Evolutionary conservation across 2,113 vertebrate genomes (phyloP).

Genomic region (Charadrius vociferus): DNA sequence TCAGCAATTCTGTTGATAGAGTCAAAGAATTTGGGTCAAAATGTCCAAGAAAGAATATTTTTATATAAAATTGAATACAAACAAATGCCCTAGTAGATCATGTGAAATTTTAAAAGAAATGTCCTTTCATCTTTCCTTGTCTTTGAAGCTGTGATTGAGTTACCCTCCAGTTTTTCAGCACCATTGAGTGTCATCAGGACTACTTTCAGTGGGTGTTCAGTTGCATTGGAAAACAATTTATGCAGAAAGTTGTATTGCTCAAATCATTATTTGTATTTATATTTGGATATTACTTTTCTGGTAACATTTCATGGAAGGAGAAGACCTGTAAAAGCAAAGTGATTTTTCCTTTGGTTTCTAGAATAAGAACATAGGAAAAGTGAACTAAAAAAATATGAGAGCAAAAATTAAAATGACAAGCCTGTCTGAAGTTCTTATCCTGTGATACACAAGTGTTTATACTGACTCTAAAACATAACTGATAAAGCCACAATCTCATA

Average conservation of each 20-base stretch:
- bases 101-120: background rate
- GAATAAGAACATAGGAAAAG: background rate
- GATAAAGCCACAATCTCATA: conserved; percentile 71
- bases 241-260: background rate
- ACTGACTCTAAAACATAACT: conserved; percentile 45
- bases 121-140: background rate
- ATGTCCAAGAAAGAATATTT: conserved; percentile 52
- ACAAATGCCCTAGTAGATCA: background rate
- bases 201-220: background rate
- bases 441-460: conserved; percentile 52
- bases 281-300: background rate
- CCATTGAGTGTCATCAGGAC: background rate
- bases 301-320: background rate
- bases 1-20: conserved; percentile 34
- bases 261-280: background rate
- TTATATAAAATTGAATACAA: conserved; percentile 31
- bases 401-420: conserved; percentile 24
- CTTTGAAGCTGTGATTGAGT: conserved; percentile 27
- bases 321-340: background rate
- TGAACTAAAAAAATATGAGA: conserved; percentile 6
- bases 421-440: conserved; percentile 41
- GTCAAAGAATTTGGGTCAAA: conserved; percentile 47
- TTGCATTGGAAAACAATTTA: background rate
- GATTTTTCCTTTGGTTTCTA: conserved; percentile 26
- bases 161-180: background rate